Conservation (phyloP, 1,140 invertebrate genomes). For the Nasonia longicornis region DNA sequence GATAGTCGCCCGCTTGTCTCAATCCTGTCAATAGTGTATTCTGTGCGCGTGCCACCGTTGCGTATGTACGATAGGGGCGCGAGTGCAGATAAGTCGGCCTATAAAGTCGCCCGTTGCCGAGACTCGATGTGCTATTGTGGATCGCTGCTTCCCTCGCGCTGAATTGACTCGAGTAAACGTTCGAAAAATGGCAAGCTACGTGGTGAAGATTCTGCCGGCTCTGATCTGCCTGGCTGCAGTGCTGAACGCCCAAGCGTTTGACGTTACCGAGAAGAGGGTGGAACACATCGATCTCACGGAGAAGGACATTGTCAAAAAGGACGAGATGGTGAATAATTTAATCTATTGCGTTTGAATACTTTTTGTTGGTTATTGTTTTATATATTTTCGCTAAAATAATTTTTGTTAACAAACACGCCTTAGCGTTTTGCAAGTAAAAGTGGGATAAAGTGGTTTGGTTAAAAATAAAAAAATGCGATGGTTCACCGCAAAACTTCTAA, state of each 20-base stretch:
- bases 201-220: conserved; percentile 7
- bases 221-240: neutral
- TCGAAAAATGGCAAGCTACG: neutral
- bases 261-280: conserved; percentile 49
- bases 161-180: conserved; percentile 4
- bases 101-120: conserved; percentile 18
- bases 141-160: neutral
- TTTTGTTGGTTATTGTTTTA: too few relatives aligned
- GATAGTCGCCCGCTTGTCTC: conserved; percentile 7
- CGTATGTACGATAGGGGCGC: conserved; percentile 21
- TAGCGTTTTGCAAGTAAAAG: neutral
- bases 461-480: neutral
- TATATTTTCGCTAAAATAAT: too few relatives aligned
- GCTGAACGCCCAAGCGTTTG: conserved; percentile 15
- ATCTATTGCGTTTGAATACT: neutral
- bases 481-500: neutral
- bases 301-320: conserved; percentile 47
- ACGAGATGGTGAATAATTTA: conserved; percentile 50
- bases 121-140: conserved; percentile 18
- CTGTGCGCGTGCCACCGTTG: neutral
- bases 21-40: conserved; percentile 15
- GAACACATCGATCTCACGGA: conserved; percentile 47
- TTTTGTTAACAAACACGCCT: neutral
- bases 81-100: conserved; percentile 30
- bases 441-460: neutral